A percentile compares a stretch with the other conserved stretches of the same genome.
Conservation (phyloP, 1,140 invertebrate genomes). For the Drosophila rufa region DNA sequence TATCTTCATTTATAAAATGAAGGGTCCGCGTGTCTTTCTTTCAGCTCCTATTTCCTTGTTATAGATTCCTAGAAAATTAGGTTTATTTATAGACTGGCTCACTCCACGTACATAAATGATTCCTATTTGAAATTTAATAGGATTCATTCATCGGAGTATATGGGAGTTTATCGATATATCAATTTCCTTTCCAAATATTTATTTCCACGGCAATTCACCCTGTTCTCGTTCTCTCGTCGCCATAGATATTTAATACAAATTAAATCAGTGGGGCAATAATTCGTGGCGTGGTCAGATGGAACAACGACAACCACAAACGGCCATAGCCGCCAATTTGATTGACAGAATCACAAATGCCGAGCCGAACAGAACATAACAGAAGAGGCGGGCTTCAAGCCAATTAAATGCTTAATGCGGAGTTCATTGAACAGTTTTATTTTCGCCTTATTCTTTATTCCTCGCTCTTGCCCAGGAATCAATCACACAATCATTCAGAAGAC, state of each 20-base stretch:
- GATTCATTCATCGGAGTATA: not conserved
- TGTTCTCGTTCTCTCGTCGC: not conserved
- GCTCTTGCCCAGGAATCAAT: conserved; percentile 62
- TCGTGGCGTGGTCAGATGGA: conserved; percentile 33
- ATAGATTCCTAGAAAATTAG: not conserved
- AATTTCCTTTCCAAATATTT: conserved; percentile 13
- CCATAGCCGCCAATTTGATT: conserved; percentile 65
- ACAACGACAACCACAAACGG: conserved; percentile 17
- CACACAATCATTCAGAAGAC: conserved; percentile 31
- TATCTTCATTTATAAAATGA: no score
- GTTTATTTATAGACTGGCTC: not conserved
- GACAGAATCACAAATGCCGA: conserved; percentile 63
- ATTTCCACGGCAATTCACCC: conserved; percentile 10
- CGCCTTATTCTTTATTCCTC: conserved; percentile 31
- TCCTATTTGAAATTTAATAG: conserved; percentile 12
- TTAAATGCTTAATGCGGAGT: conserved; percentile 77
- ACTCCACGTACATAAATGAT: not conserved
- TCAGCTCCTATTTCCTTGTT: not conserved
- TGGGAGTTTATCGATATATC: not conserved
- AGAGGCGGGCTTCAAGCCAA: conserved; percentile 31
- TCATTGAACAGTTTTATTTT: conserved; percentile 74
- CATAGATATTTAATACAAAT: conserved; percentile 47
- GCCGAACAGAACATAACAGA: conserved; percentile 24
- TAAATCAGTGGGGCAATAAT: conserved; percentile 64
- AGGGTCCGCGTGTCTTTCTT: no score